A percentile compares a stretch with the other conserved stretches of the same genome.
Conservation (phyloP, 2,797 vertebrate genomes). For the Hozukius guyotensis region DNA sequence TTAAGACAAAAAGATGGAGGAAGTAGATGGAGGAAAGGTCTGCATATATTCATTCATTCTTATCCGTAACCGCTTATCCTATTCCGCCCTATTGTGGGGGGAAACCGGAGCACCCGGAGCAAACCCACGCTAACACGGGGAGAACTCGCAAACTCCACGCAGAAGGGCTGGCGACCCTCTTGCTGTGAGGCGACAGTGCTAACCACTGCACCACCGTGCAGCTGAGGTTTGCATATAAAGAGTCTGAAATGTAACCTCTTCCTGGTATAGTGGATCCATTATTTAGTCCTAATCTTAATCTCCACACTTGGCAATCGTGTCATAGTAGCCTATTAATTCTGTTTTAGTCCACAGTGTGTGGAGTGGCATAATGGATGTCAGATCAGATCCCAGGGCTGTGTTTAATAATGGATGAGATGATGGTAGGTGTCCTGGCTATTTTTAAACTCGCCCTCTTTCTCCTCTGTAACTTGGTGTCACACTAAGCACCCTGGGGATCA, state of each 20-base stretch:
- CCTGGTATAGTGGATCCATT: slow-evolving; percentile 16
- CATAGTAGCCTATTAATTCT: slow-evolving; percentile 48
- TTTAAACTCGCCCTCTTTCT: slow-evolving; percentile 75
- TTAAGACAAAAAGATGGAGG: neutral
- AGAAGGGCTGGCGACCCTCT: too few relatives aligned
- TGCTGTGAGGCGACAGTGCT: too few relatives aligned
- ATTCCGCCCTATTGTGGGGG: too few relatives aligned
- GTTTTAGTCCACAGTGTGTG: slow-evolving; percentile 28
- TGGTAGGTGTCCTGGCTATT: slow-evolving; percentile 75
- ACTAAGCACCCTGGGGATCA: slow-evolving; percentile 40
- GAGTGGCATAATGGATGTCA: slow-evolving; percentile 59
- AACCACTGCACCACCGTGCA: too few relatives aligned
- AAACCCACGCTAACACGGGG: too few relatives aligned
- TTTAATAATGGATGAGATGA: slow-evolving; percentile 81
- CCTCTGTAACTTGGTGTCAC: slow-evolving; percentile 50
- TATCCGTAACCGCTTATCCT: too few relatives aligned
- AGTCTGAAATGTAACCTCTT: neutral
- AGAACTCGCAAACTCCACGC: too few relatives aligned
- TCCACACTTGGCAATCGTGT: slow-evolving; percentile 17
- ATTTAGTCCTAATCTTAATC: slow-evolving; percentile 35
- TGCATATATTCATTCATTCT: neutral
- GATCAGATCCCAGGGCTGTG: slow-evolving; percentile 58
- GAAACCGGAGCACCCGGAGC: too few relatives aligned
- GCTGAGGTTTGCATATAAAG: neutral
- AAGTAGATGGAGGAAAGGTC: neutral